Base-by-base conservation (phyloP, 2,797 vertebrate species). In the Erpetoichthys calabaricus region DNA sequence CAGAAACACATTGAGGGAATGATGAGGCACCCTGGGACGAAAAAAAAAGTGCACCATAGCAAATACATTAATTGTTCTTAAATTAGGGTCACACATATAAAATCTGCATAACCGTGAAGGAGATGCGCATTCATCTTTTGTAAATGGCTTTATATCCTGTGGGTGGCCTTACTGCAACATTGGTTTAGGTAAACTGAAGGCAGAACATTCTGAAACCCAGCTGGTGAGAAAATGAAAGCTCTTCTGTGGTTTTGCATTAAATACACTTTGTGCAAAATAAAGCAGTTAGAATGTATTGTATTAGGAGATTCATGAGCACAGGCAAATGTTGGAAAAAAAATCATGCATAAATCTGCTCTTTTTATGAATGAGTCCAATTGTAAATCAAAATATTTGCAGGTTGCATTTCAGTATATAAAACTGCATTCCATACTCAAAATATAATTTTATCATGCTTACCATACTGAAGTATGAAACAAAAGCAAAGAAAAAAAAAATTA, bases 51-150 rank as follows among this genome's bases (percentile, higher is more conserved):
- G 25, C 25, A 60, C 10, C 51, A 54, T 4, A 54, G 47, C 47
- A 41, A 54, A 43, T 41, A 45, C 5, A 49, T 46, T 25, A 41
- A 56, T 51, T 44, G 9, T 51, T 60, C 51, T 56, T 10, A 45
- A 56, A 56, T 56, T 50, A 60, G 53, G 58, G 64, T 53, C 45
- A 51, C 41, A 55, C 56, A 53, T 50, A 57, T 45, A 55, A 46
- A 53, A 59, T 43, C 57, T 45, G 47, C 58, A 45, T 57, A 54
- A 42, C 44, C 44, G 44, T 54, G 53, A 54, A 41, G 8, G 10
- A 54, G 3, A 43, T 7, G 9, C 9, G 6, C 53, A 42, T 42
- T 42, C 41, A 54, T 6, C 41, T 54, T 43, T 8, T 54, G n/a
- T 54, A 42, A 54, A 54, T 54, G 10, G 41, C 53, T 54, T 54